Conservation (phyloP, 1,140 invertebrate species). For the Vollenhovia emeryi region DNA sequence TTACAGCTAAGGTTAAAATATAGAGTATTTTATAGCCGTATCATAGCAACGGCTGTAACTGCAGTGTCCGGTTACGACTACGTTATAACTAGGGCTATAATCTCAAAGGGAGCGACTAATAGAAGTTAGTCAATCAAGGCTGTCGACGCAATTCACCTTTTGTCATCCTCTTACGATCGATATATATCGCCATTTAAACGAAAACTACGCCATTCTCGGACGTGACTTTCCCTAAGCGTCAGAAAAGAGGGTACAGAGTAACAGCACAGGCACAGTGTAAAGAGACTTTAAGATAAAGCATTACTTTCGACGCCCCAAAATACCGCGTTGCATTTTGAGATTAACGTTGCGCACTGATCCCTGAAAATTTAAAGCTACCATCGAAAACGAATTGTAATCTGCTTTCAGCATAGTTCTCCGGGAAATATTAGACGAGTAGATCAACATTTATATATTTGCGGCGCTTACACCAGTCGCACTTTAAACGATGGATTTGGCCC, state of each 20-base stretch:
- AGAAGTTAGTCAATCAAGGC: constrained; percentile 27
- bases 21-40: constrained; percentile 23
- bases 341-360: constrained; percentile 51
- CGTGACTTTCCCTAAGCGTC: constrained; percentile 16
- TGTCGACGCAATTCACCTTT: background rate
- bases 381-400: constrained; percentile 59
- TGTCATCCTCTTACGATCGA: constrained; percentile 10
- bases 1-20: constrained; percentile 34
- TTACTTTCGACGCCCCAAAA: constrained; percentile 42
- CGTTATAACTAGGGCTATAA: constrained; percentile 34
- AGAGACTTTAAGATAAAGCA: constrained; percentile 61
- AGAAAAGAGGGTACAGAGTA: constrained; percentile 42
- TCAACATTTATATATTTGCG: constrained; percentile 7
- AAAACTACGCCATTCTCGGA: background rate
- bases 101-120: constrained; percentile 17
- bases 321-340: constrained; percentile 36
- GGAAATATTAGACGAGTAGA: constrained; percentile 19
- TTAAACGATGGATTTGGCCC: constrained; percentile 68
- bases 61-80: background rate
- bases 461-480: constrained; percentile 38
- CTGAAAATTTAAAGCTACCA: constrained; percentile 59
- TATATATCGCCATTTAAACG: constrained; percentile 21
- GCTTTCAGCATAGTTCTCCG: constrained; percentile 15
- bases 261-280: constrained; percentile 66
- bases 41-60: constrained; percentile 14